Evolutionary conservation across 2,888 invertebrate species (phyloP), one percentile per base, ranked within the genome.

Genomic region (Tetrapedia diversipes): DNA sequence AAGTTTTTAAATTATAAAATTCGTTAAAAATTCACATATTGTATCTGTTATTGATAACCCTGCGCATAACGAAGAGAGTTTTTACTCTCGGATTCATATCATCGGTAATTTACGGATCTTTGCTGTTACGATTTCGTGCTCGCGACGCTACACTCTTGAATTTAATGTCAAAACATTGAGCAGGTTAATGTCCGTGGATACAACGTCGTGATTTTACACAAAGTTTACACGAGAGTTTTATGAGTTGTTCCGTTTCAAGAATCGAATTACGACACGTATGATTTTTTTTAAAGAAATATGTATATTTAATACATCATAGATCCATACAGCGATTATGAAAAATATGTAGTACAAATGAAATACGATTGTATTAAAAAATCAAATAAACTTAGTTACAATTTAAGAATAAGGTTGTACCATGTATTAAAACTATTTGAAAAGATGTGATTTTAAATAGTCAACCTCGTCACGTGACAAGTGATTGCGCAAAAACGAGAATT

Each of bases 1-100:
- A 84, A 87, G 87, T 88, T 88, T 90, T 89, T 86, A 83, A 89
- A 89, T 86, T 82, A 87, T 88, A 87, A 87, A 85, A 87, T 88
- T 86, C 86, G 87, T 88, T 86, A 73, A 82, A 87, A 86, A 79
- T 70, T 79, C 67, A 61, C 37, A 65, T 45, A 74, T 49, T 68
- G 69, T 77, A 70, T 60, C 51, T 78, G 76, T 84, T 72, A 83
- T 84, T 82, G 32, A 69, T 39, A 72, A 74, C 64, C 80, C 76
- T 72, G 63, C 53, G 70, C 61, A 71, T 77, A 49, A 60, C 68
- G 24, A 53, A 7, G 8, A 10, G 27, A 16, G 19, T 16, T 49
- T 29, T 34, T 47, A 34, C 54, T 39, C 24, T 59, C 53, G 29
- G 22, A 60, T 68, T 29, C 8, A n/a, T n/a, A n/a, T n/a, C n/a